Evolutionary conservation across 2,797 vertebrate species (phyloP).

Genomic region (Telmatherina bonti): DNA sequence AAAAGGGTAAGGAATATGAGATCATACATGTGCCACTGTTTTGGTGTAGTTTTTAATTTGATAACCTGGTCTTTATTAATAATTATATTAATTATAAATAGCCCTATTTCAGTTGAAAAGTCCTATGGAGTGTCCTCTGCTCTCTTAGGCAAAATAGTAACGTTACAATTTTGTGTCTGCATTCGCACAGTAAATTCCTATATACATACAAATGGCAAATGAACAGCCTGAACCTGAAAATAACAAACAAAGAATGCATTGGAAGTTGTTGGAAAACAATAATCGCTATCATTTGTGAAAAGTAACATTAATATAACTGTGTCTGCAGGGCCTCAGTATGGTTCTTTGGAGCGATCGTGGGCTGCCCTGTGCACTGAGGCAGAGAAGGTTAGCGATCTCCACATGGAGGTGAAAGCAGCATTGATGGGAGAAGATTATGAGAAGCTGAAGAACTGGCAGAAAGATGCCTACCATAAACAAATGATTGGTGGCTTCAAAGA

Average conservation of each 20-base stretch:
- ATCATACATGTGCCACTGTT: background rate
- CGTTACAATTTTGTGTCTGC: background rate
- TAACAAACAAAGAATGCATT: background rate
- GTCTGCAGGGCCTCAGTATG: constrained; percentile 93
- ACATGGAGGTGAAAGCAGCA: constrained; percentile 92
- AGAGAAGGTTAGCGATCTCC: constrained; percentile 96
- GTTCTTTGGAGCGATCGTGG: constrained; percentile 94
- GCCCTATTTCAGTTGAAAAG: background rate
- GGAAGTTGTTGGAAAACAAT: background rate
- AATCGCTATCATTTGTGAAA: background rate
- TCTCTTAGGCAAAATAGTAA: background rate
- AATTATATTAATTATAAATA: too few relatives aligned
- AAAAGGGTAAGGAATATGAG: constrained; percentile 87
- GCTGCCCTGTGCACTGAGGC: constrained; percentile 92
- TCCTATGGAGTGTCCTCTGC: background rate
- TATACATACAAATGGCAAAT: too few relatives aligned
- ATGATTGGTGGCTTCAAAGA: constrained; percentile 99
- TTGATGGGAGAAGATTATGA: constrained; percentile 97
- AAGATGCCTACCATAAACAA: constrained; percentile 97
- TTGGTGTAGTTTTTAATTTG: background rate
- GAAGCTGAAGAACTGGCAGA: constrained; percentile 99
- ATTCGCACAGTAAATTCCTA: too few relatives aligned
- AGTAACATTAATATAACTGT: background rate
- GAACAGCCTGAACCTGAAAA: too few relatives aligned
- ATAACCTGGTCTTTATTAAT: background rate